Percentiles rank a stretch among this genome's conserved stretches.
Evolutionary conservation across 2,797 vertebrate genomes (phyloP).

Genomic region (Menidia menidia): DNA sequence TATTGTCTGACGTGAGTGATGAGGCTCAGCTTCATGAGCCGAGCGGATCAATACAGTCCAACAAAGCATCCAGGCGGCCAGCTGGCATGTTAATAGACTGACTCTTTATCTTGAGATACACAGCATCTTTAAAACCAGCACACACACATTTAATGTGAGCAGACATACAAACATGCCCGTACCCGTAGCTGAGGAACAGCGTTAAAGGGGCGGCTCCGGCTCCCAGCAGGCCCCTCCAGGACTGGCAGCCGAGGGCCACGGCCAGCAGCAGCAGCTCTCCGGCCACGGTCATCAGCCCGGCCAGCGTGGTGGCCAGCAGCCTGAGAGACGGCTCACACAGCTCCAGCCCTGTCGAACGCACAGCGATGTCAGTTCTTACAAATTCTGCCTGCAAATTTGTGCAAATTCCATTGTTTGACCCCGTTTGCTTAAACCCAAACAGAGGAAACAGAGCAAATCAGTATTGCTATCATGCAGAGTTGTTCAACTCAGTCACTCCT

Average conservation of each 20-base stretch:
- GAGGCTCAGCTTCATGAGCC: slow-evolving; percentile 53
- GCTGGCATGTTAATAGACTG: slow-evolving; percentile 37
- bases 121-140: neutral
- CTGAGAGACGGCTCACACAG: slow-evolving; percentile 89
- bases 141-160: neutral
- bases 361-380: slow-evolving; percentile 16
- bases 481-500: neutral
- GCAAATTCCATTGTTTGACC: neutral
- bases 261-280: slow-evolving; percentile 90
- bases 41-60: slow-evolving; percentile 69
- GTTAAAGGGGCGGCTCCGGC: slow-evolving; percentile 87
- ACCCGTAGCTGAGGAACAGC: slow-evolving; percentile 90
- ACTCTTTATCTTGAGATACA: slow-evolving; percentile 6
- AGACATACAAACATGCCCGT: neutral
- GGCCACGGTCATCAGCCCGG: slow-evolving; percentile 85
- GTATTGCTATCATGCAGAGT: neutral
- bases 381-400: neutral
- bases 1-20: slow-evolving; percentile 54
- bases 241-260: slow-evolving; percentile 87
- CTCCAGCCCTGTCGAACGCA: slow-evolving; percentile 84
- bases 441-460: no score
- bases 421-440: no score
- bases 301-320: slow-evolving; percentile 85
- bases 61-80: slow-evolving; percentile 56
- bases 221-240: slow-evolving; percentile 89